These are phyloP conservation scores for Acanthaster planci DNA, from an alignment of 35 echinoderm and acorn worm genomes.

Conservation along the genomic window DNA sequence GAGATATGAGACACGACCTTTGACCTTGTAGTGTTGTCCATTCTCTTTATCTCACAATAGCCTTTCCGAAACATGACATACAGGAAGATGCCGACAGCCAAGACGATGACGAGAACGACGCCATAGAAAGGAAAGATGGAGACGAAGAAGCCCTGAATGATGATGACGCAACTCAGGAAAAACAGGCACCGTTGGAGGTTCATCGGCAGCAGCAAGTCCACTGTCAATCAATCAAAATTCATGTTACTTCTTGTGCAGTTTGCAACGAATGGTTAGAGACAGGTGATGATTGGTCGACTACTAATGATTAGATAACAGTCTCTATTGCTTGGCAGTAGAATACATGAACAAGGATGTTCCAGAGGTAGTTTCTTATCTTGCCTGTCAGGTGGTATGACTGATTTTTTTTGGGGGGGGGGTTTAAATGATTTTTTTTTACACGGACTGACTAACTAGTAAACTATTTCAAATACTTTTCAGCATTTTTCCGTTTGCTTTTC, in stretches of 20 bases:
- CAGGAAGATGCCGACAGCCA: slow-evolving; percentile 36
- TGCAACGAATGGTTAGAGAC: background rate
- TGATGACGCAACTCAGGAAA: slow-evolving; percentile 38
- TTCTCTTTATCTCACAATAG: slow-evolving; percentile 52
- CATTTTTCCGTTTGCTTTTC: too few species aligned
- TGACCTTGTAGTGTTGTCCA: slow-evolving; percentile 60
- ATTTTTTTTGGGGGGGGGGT: too few species aligned
- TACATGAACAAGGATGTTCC: too few species aligned
- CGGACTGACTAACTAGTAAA: too few species aligned
- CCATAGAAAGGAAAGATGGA: slow-evolving; percentile 51
- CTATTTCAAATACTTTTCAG: too few species aligned
- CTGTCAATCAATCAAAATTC: slow-evolving; percentile 12
- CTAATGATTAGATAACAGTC: too few species aligned
- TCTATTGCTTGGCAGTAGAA: too few species aligned
- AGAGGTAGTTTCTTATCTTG: too few species aligned
- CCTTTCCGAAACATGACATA: slow-evolving; percentile 52
- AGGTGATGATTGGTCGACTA: background rate
- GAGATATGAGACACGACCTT: slow-evolving; percentile 53
- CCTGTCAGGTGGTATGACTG: too few species aligned
- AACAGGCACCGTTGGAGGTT: slow-evolving; percentile 44
- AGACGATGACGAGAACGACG: slow-evolving; percentile 31
- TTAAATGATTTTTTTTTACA: too few species aligned
- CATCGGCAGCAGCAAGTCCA: slow-evolving; percentile 31
- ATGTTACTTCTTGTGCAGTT: background rate
- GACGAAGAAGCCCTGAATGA: slow-evolving; percentile 30